A percentile compares a stretch with the other conserved stretches of the same genome.
Conservation (phyloP, 2,888 invertebrate species). For the Arge pagana region DNA sequence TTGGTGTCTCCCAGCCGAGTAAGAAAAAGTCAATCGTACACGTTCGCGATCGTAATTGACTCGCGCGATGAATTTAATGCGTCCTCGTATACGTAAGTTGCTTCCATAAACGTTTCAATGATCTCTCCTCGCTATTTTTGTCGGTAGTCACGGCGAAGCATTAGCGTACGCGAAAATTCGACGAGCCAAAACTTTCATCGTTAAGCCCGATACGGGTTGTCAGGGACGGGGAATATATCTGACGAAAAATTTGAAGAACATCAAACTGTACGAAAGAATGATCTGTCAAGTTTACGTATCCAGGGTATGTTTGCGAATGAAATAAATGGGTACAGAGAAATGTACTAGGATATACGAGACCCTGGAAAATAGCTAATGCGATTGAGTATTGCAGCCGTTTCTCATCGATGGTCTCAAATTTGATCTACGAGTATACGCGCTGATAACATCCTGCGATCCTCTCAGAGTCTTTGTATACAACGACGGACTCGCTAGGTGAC, state of each 20-base stretch:
- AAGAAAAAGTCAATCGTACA: too few species aligned
- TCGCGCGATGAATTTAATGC: too few species aligned
- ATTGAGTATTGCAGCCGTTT: constrained; percentile 66
- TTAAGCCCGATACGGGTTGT: constrained; percentile 90
- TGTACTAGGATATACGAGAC: too few species aligned
- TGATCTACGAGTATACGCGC: constrained; percentile 84
- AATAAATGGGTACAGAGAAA: background rate
- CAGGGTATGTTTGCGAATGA: constrained; percentile 59
- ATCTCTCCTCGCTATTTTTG: constrained; percentile 17
- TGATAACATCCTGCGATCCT: constrained; percentile 90
- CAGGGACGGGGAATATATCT: constrained; percentile 89
- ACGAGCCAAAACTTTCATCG: constrained; percentile 79
- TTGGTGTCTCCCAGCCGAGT: constrained; percentile 93
- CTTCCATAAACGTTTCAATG: background rate
- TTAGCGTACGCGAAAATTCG: constrained; percentile 71
- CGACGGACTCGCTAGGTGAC: constrained; percentile 81
- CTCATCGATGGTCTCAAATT: constrained; percentile 92
- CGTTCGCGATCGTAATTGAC: too few species aligned
- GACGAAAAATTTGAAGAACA: constrained; percentile 79
- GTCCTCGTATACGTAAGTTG: too few species aligned
- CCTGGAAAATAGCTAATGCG: too few species aligned
- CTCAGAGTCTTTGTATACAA: constrained; percentile 88
- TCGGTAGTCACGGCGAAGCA: constrained; percentile 72
- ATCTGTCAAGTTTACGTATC: constrained; percentile 82
- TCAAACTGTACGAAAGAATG: constrained; percentile 80